These are phyloP conservation scores for Siniperca scherzeri DNA, from an alignment of 2,797 vertebrate genomes.

Conservation along the genomic window DNA sequence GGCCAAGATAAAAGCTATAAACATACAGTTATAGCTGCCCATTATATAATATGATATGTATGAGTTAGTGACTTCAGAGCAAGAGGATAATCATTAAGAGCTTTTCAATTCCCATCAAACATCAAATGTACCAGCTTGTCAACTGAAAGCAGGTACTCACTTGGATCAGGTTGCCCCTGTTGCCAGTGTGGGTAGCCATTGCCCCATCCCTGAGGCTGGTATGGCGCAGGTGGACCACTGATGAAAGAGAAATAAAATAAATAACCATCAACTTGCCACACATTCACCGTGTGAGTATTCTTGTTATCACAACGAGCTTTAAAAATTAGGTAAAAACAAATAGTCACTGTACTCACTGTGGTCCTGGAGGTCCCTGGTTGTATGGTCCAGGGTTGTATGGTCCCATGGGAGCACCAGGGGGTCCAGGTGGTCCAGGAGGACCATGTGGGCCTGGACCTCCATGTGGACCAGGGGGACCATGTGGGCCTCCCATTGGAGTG, in stretches of 20 bases:
- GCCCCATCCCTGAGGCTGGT: constrained; percentile 98
- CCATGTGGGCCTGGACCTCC: constrained; percentile 97
- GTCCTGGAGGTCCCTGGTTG: constrained; percentile 97
- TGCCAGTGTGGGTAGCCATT: constrained; percentile 99
- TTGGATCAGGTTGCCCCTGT: constrained; percentile 97
- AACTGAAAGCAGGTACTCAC: constrained; percentile 80
- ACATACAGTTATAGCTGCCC: background rate
- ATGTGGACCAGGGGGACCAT: constrained; percentile 95
- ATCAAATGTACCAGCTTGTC: background rate
- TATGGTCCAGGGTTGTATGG: constrained; percentile 98
- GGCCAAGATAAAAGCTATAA: background rate
- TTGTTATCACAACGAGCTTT: rapidly evolving
- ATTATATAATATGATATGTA: background rate
- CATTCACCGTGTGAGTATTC: background rate
- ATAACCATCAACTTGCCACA: background rate
- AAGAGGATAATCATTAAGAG: background rate
- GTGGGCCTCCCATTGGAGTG: constrained; percentile 95
- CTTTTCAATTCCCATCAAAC: background rate
- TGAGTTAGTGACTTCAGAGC: background rate
- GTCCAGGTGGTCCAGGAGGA: constrained; percentile 95
- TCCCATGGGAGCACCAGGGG: constrained; percentile 95
- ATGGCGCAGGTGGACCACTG: constrained; percentile 96
- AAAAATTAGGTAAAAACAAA: background rate
- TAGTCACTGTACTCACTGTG: constrained; percentile 89
- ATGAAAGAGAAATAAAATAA: constrained; percentile 30